Conservation (phyloP, 2,888 invertebrate species). For the Iphiclides podalirius region DNA sequence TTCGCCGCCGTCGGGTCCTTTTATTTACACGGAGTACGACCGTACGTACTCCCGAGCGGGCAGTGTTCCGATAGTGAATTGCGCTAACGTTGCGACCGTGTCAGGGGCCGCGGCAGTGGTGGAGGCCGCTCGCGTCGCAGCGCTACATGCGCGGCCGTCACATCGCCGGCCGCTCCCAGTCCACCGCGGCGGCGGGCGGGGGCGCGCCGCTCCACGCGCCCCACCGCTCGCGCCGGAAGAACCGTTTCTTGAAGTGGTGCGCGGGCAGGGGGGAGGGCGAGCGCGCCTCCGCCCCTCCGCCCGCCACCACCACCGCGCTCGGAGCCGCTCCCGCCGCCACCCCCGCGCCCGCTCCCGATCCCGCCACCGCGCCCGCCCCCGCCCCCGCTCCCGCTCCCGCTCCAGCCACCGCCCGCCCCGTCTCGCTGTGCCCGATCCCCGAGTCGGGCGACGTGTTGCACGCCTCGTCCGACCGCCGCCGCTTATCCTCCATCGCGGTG, state of each 20-base stretch:
- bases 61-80: conserved; percentile 32
- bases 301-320: conserved; percentile 43
- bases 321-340: conserved; percentile 32
- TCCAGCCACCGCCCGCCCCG: conserved; percentile 39
- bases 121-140: conserved; percentile 27
- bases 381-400: conserved; percentile 32
- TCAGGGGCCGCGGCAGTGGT: conserved; percentile 25
- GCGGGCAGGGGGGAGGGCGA: conserved; percentile 60
- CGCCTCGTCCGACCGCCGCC: conserved; percentile 89
- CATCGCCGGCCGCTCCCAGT: conserved; percentile 76
- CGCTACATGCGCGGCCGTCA: conserved; percentile 54
- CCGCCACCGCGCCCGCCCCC: conserved; percentile 43
- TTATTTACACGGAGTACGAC: conserved; percentile 20
- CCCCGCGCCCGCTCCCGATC: conserved; percentile 43
- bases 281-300: conserved; percentile 60
- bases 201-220: conserved; percentile 69
- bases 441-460: conserved; percentile 94
- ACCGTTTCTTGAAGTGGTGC: conserved; percentile 91
- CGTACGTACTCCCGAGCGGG: conserved; percentile 23
- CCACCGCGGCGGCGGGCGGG: conserved; percentile 61
- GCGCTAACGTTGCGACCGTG: conserved; percentile 29
- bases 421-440: conserved; percentile 88
- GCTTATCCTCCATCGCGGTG: conserved; percentile 92
- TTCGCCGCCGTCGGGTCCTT: conserved; percentile 8
- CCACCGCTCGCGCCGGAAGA: conserved; percentile 88